These are phyloP conservation scores for Ancistrus triradiatus DNA, from an alignment of 2,113 vertebrate genomes.

Conservation along the genomic window DNA sequence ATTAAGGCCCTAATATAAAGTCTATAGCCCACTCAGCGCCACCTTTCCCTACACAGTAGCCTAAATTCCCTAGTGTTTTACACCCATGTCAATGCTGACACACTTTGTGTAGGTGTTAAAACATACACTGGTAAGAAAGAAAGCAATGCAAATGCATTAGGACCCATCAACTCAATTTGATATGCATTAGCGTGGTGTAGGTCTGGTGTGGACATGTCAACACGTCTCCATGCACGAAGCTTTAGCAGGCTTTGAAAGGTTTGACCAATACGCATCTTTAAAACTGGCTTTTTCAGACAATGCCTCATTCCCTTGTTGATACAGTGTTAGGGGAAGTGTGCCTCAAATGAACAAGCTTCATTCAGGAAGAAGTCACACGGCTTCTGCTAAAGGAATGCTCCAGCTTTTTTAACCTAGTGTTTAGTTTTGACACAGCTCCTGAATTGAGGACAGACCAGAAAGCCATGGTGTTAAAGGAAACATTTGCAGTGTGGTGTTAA, in stretches of 20 bases:
- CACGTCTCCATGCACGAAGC: conserved; percentile 42
- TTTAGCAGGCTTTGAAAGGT: conserved; percentile 19
- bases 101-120: conserved; percentile 3
- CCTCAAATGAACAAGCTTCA: too few relatives aligned
- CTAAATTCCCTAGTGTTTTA: background rate
- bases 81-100: background rate
- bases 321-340: background rate
- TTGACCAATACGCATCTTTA: conserved; percentile 37
- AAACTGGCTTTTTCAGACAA: conserved; percentile 17
- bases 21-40: background rate
- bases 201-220: conserved; percentile 61
- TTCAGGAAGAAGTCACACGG: too few relatives aligned
- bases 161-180: background rate
- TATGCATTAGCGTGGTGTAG: conserved; percentile 36
- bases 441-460: too few relatives aligned
- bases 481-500: too few relatives aligned
- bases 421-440: too few relatives aligned
- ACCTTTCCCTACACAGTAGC: background rate
- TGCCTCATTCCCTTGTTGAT: background rate
- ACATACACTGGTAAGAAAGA: background rate
- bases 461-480: too few relatives aligned
- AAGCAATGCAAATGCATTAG: background rate
- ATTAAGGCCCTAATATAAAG: too few relatives aligned
- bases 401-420: too few relatives aligned
- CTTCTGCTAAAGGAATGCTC: too few relatives aligned